A percentile compares a stretch with the other conserved stretches of the same genome.
Conservation (phyloP, 64 coral and sea anemone genomes). For the Platygyra sinensis region DNA sequence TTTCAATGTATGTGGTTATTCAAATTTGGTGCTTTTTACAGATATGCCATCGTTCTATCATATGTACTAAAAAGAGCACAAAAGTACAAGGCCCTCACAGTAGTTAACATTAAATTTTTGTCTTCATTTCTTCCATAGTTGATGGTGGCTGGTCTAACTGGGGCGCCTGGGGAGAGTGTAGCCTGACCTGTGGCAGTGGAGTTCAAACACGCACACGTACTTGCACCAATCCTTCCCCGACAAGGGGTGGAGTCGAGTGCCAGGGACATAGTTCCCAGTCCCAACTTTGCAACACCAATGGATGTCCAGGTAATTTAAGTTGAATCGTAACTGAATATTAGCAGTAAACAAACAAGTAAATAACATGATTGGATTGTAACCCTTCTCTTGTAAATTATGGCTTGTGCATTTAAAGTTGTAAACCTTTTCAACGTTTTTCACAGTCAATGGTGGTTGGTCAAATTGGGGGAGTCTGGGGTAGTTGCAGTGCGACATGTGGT, state of each 20-base stretch:
- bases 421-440: neutral
- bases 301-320: neutral
- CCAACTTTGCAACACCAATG: neutral
- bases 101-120: no score
- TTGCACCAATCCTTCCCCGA: slow-evolving; percentile 36
- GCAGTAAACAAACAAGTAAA: no score
- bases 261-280: neutral
- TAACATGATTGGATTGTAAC: no score
- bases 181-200: slow-evolving; percentile 42
- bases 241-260: neutral
- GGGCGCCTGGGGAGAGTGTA: slow-evolving; percentile 39
- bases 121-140: neutral
- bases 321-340: no score
- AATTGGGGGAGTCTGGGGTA: slow-evolving; percentile 10
- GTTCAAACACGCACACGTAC: slow-evolving; percentile 41
- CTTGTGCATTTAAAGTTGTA: neutral
- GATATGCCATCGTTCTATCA: no score
- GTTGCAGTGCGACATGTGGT: slow-evolving; percentile 56
- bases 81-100: no score
- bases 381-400: no score
- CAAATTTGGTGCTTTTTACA: no score
- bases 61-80: no score
- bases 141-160: slow-evolving; percentile 36
- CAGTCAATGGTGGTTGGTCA: slow-evolving; percentile 13
- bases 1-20: no score